Percentiles rank a stretch among this genome's conserved stretches.
Conservation (phyloP, 2,797 vertebrate genomes). For the Sphenodon punctatus region DNA sequence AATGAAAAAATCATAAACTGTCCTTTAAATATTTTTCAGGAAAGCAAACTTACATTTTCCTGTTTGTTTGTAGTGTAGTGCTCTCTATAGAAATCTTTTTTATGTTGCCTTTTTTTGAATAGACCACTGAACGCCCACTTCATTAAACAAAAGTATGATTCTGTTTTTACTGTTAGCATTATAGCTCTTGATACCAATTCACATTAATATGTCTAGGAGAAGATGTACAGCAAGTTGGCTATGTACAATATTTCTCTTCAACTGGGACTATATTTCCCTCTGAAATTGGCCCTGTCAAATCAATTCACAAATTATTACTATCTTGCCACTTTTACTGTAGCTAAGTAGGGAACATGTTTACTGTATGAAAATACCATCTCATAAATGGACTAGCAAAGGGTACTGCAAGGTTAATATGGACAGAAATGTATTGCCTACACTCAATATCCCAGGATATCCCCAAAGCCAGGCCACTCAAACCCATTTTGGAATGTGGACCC, state of each 20-base stretch:
- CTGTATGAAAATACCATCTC: background rate
- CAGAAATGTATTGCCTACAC: background rate
- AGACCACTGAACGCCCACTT: background rate
- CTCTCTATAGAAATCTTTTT: background rate
- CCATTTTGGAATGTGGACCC: background rate
- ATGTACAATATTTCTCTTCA: background rate
- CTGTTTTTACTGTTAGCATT: background rate
- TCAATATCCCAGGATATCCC: background rate
- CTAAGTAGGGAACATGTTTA: background rate
- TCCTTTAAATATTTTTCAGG: background rate
- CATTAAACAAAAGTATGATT: background rate
- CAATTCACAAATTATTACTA: background rate
- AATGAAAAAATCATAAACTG: background rate
- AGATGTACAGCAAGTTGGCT: fast-evolving
- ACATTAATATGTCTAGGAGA: background rate
- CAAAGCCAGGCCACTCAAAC: background rate
- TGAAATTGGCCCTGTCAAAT: background rate
- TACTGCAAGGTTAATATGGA: background rate
- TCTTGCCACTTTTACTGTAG: background rate
- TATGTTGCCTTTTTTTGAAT: background rate
- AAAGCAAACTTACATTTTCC: background rate
- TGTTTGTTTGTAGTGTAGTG: background rate
- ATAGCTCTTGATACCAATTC: background rate
- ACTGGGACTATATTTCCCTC: background rate
- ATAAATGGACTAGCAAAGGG: background rate